Percentiles rank a stretch among this genome's conserved stretches.
Evolutionary conservation across 2,888 invertebrate species (phyloP).

Genomic region (Tryphoninae sp.): DNA sequence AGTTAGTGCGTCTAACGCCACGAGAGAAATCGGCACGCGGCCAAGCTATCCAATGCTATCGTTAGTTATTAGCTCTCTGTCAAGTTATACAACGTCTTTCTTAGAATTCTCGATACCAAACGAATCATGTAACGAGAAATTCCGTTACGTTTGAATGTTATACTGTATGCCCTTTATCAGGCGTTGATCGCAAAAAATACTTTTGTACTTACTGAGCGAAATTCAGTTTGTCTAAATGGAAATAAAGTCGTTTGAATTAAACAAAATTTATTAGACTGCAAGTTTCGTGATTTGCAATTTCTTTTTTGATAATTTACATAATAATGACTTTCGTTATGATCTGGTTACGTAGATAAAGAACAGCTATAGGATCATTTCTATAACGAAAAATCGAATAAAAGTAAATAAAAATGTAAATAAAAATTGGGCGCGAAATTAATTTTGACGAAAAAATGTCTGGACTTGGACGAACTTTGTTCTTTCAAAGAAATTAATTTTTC

Average conservation of each 20-base stretch:
- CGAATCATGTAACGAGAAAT: background rate
- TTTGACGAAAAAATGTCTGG: too few relatives aligned
- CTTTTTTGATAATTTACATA: too few relatives aligned
- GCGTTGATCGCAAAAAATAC: background rate
- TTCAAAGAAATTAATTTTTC: too few relatives aligned
- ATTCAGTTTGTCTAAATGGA: background rate
- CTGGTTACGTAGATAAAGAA: too few relatives aligned
- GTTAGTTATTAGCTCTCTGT: slow-evolving; percentile 43
- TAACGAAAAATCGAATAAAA: background rate
- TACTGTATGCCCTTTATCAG: background rate
- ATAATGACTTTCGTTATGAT: too few relatives aligned
- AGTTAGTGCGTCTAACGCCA: background rate
- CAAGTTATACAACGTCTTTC: slow-evolving; percentile 46
- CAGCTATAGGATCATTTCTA: background rate
- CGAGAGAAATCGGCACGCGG: background rate
- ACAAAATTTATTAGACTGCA: background rate
- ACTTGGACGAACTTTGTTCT: too few relatives aligned
- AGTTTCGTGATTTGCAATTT: background rate
- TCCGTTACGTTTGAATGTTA: background rate
- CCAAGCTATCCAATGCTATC: slow-evolving; percentile 39
- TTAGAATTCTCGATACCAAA: slow-evolving; percentile 19
- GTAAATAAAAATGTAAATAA: too few relatives aligned
- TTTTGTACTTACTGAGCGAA: background rate
- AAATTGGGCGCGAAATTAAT: too few relatives aligned
- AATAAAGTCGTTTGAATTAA: background rate